Evolutionary conservation across 2,113 vertebrate genomes (phyloP), one percentile per base, ranked within the genome.

Genomic region (Hypomesus transpacificus): DNA sequence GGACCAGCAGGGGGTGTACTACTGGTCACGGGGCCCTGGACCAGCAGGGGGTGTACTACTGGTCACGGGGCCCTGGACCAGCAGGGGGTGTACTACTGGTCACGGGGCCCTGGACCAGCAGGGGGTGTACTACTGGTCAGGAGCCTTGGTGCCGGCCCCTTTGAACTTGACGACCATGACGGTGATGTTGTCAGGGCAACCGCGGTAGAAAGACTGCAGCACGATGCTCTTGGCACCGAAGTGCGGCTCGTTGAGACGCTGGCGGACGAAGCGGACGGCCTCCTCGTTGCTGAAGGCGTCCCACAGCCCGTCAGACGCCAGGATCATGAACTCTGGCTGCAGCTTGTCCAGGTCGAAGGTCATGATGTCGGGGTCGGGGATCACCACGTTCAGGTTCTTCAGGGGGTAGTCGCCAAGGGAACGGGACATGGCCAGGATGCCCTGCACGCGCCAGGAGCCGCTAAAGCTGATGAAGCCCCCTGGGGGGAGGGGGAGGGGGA

Each of bases 401-500:
- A 99, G 93, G 0, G 97, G 96, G 83, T 98, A 99, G 75, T 99
- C 97, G 20, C 97, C 97, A 62, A 99, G 86, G 0, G 97, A 98
- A 16, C 97, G 96, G 22, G 97, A 99, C 97, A 99, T 98, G 69
- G 97, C 96, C 88, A 99, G 89, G 88, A 99, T 96, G 65, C 97
- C 97, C 89, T 99, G 97, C 8, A 99, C 97, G 0, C 97, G 94
- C 97, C 97, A 99, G 0, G 97, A 99, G 71, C 97, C 97, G 0
- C 96, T 99, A 82, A 98, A 99, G 88, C 97, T 99, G 92, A 99
- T 99, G 89, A 99, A 99, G 0, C 97, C 97, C 66, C 97, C 97
- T 99, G 31, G 4, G 11, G 4, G 14, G 56, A 60, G 5, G 8
- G 20, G 6, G 70, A 66, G 2, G 11, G 3, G 13, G 52, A 57